Evolutionary conservation across 2,888 invertebrate genomes (phyloP).

Genomic region (Apantesis nais): DNA sequence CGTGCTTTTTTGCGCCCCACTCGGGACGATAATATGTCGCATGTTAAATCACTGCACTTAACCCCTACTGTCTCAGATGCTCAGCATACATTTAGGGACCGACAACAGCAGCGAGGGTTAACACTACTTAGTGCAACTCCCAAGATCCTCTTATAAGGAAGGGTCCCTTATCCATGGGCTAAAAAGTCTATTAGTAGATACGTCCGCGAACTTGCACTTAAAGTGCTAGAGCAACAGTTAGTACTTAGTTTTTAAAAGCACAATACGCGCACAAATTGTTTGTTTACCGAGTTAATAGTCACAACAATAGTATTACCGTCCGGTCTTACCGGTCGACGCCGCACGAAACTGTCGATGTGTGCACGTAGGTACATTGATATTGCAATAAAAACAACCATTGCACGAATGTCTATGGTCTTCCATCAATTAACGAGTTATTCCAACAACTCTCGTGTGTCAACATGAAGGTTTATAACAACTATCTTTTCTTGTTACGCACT

Average conservation of each 20-base stretch:
- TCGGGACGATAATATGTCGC: constrained; percentile 64
- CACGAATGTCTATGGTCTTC: not conserved
- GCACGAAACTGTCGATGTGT: not conserved
- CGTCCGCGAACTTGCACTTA: too few relatives aligned
- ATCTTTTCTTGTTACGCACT: not conserved
- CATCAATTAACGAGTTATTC: not conserved
- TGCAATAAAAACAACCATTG: not conserved
- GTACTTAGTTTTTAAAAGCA: not conserved
- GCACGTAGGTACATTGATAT: not conserved
- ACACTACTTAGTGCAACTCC: too few relatives aligned
- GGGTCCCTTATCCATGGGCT: not conserved
- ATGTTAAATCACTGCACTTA: constrained; percentile 54
- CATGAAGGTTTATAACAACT: not conserved
- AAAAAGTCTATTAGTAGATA: not conserved
- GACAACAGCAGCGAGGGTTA: too few relatives aligned
- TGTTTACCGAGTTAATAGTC: not conserved
- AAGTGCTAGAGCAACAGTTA: too few relatives aligned
- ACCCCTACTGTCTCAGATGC: not conserved
- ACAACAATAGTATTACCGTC: not conserved
- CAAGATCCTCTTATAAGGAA: not conserved
- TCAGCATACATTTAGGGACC: not conserved
- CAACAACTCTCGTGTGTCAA: not conserved
- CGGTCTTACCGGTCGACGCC: not conserved
- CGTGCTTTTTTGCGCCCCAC: constrained; percentile 66
- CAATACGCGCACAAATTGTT: not conserved